Percentiles rank a stretch among this genome's conserved stretches.
Evolutionary conservation across 2,888 invertebrate genomes (phyloP).

Genomic region (Patella depressa): DNA sequence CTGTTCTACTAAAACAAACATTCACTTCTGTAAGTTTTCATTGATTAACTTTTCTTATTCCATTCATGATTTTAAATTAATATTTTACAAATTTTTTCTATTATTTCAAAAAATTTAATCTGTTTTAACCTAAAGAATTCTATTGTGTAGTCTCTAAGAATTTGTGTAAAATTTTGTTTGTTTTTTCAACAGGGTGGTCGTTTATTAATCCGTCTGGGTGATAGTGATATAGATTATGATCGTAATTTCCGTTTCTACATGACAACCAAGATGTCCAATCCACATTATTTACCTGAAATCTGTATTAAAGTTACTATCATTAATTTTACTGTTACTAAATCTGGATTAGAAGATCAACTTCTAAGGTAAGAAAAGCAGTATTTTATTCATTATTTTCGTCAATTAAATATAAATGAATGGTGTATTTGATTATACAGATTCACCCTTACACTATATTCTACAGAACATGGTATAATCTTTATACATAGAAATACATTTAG

Average conservation of each 20-base stretch:
- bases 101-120: not conserved
- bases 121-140: not conserved
- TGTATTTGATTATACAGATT: too few species aligned
- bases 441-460: too few species aligned
- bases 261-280: slow-evolving; percentile 72
- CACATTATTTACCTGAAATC: slow-evolving; percentile 72
- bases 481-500: not conserved
- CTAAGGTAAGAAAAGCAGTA: slow-evolving; percentile 56
- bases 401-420: too few species aligned
- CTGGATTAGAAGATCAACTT: slow-evolving; percentile 71
- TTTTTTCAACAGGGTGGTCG: slow-evolving; percentile 66
- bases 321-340: slow-evolving; percentile 71
- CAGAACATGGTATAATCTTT: not conserved
- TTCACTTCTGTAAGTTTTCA: slow-evolving; percentile 77
- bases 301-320: slow-evolving; percentile 72
- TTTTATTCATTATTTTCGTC: too few species aligned
- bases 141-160: too few species aligned
- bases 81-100: not conserved
- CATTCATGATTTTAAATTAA: not conserved
- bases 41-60: not conserved
- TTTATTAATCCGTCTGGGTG: slow-evolving; percentile 70
- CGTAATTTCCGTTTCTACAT: slow-evolving; percentile 72
- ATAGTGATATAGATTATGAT: slow-evolving; percentile 72
- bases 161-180: not conserved
- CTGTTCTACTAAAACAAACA: slow-evolving; percentile 79